Evolutionary conservation across 1,140 invertebrate species (phyloP).

Genomic region (Penaeus japonicus): DNA sequence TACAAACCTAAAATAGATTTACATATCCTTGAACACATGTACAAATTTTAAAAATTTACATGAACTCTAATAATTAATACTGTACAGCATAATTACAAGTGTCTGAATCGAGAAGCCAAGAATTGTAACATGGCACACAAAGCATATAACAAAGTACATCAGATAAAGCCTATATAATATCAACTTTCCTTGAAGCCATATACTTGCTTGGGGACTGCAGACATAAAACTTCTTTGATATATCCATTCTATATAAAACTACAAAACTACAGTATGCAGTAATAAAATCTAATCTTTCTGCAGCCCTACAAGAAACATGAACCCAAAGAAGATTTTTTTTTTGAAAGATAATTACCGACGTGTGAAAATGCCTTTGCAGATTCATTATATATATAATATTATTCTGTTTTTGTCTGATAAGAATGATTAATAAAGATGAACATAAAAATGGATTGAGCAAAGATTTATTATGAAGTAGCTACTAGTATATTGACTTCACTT

Average conservation of each 20-base stretch:
- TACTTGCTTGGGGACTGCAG: background rate
- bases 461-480: conserved; percentile 2
- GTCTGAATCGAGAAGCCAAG: conserved; percentile 21
- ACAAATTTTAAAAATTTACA: conserved; percentile 24
- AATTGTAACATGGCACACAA: conserved; percentile 21
- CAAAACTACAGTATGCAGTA: conserved; percentile 10
- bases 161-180: conserved; percentile 4
- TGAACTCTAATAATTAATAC: conserved; percentile 25
- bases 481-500: background rate
- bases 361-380: no score
- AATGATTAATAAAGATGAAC: no score
- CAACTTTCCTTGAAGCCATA: background rate
- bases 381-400: no score
- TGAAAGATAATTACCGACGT: background rate
- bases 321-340: background rate
- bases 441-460: background rate
- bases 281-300: background rate
- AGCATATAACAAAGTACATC: conserved; percentile 14
- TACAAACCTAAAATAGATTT: background rate
- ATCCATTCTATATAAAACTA: conserved; percentile 27
- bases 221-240: conserved; percentile 8
- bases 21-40: conserved; percentile 26
- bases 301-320: background rate
- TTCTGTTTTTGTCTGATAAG: background rate
- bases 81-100: conserved; percentile 32